phyloP scores from a whole-genome alignment of 2,797 vertebrate genomes.

The Tiaroga cobitis region DNA sequence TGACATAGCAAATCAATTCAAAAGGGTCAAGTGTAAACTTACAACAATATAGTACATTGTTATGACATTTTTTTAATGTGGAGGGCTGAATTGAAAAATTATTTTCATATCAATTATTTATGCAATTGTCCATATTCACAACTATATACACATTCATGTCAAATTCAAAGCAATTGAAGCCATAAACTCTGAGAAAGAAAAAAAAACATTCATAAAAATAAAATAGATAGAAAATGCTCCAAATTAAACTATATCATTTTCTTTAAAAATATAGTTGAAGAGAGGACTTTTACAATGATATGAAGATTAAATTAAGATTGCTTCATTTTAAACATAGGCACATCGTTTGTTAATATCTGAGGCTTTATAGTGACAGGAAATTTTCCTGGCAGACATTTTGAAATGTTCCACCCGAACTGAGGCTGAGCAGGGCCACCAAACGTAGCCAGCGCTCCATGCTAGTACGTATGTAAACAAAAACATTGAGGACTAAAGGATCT shows the following conservation, averaged over 20 bases:
- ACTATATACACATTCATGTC: conserved; percentile 83
- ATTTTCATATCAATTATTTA: conserved; percentile 62
- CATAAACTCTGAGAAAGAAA: conserved; percentile 49
- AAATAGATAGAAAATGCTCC: conserved; percentile 60
- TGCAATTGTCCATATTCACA: conserved; percentile 81
- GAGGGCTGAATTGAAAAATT: conserved; percentile 75
- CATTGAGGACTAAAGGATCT: conserved; percentile 59
- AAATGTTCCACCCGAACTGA: conserved; percentile 20
- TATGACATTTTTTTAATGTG: conserved; percentile 57
- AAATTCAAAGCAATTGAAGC: conserved; percentile 72
- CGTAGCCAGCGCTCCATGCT: conserved; percentile 56
- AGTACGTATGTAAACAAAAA: conserved; percentile 77
- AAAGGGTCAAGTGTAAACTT: conserved; percentile 71
- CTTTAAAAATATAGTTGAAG: conserved; percentile 76
- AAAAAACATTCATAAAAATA: conserved; percentile 63
- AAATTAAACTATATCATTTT: conserved; percentile 69
- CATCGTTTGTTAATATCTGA: conserved; percentile 76
- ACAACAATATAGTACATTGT: conserved; percentile 69
- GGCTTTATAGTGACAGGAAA: conserved; percentile 63
- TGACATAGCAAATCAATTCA: conserved; percentile 80
- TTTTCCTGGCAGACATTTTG: conserved; percentile 64
- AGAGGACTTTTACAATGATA: conserved; percentile 69
- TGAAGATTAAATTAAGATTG: conserved; percentile 81
- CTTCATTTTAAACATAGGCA: conserved; percentile 82
- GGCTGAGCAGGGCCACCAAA: conserved; percentile 38